A percentile compares a stretch with the other conserved stretches of the same genome.
Evolutionary conservation across 2,113 vertebrate species (phyloP).

Genomic region (Girardinichthys multiradiatus): DNA sequence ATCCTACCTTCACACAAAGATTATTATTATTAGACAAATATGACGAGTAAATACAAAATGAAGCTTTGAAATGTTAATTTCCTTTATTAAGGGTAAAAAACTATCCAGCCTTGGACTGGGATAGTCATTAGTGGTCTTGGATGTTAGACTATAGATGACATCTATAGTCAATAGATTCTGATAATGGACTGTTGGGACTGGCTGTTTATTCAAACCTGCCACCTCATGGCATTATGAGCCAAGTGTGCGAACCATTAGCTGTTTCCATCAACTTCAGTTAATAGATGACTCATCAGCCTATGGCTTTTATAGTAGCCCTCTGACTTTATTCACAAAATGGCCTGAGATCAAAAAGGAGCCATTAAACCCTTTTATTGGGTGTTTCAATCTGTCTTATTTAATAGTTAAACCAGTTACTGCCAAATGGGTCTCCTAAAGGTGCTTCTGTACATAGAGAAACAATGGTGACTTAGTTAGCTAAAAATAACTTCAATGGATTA

Average conservation of each 20-base stretch:
- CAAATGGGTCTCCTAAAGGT: not conserved
- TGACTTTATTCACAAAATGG: constrained; percentile 15
- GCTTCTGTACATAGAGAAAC: not conserved
- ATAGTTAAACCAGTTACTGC: not conserved
- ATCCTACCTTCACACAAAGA: too few species aligned
- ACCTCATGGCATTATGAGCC: constrained; percentile 11
- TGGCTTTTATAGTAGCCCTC: constrained; percentile 14
- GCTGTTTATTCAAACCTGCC: constrained; percentile 43
- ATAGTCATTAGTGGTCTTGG: constrained; percentile 7
- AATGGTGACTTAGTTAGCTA: not conserved
- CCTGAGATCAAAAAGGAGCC: not conserved
- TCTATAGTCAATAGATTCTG: constrained; percentile 22
- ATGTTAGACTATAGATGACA: constrained; percentile 20
- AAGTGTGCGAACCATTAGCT: constrained; percentile 26
- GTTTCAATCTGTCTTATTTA: too few species aligned
- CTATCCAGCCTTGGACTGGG: too few species aligned
- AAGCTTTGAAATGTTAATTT: too few species aligned
- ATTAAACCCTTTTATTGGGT: not conserved
- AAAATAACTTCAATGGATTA: too few species aligned
- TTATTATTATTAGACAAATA: too few species aligned
- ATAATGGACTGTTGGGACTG: constrained; percentile 16
- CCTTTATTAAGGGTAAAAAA: too few species aligned
- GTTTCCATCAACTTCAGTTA: constrained; percentile 45
- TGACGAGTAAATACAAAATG: too few species aligned
- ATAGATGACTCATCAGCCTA: constrained; percentile 36